Evolutionary conservation across 1,140 invertebrate species (phyloP).

Genomic region (Philaenus spumarius): DNA sequence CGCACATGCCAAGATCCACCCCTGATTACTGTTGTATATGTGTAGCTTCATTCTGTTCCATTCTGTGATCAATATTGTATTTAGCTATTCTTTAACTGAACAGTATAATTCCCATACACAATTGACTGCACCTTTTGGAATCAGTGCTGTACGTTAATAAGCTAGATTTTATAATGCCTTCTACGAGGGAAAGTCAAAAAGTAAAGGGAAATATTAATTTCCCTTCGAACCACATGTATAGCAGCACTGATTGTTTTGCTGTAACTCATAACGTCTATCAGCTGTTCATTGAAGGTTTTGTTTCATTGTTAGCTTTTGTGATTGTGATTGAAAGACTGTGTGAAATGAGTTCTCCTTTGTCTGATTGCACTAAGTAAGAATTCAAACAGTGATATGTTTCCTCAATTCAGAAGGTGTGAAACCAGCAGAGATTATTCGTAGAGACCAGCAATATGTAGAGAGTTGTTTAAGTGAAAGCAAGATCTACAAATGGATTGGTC

Average conservation of each 20-base stretch:
- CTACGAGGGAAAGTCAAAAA: constrained; percentile 1
- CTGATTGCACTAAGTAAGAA: not conserved
- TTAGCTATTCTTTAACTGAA: too few relatives aligned
- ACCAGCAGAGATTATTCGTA: not conserved
- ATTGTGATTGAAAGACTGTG: not conserved
- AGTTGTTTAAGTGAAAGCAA: not conserved
- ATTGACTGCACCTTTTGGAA: too few relatives aligned
- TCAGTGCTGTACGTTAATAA: too few relatives aligned
- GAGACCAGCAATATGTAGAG: not conserved
- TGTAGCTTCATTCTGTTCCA: too few relatives aligned
- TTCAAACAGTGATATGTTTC: not conserved
- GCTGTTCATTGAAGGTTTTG: not conserved
- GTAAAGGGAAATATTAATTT: not conserved
- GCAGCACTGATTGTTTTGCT: not conserved
- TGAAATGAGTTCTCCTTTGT: not conserved
- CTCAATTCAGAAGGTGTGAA: not conserved
- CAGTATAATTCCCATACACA: too few relatives aligned
- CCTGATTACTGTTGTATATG: too few relatives aligned
- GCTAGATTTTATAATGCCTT: too few relatives aligned
- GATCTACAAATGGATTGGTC: not conserved
- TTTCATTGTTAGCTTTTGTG: not conserved
- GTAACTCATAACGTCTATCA: not conserved
- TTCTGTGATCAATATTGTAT: too few relatives aligned
- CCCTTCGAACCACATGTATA: not conserved
- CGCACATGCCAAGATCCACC: too few relatives aligned